A percentile compares a stretch with the other conserved stretches of the same genome.
Conservation (phyloP, 2,888 invertebrate genomes). For the Shargacucullia verbasci region DNA sequence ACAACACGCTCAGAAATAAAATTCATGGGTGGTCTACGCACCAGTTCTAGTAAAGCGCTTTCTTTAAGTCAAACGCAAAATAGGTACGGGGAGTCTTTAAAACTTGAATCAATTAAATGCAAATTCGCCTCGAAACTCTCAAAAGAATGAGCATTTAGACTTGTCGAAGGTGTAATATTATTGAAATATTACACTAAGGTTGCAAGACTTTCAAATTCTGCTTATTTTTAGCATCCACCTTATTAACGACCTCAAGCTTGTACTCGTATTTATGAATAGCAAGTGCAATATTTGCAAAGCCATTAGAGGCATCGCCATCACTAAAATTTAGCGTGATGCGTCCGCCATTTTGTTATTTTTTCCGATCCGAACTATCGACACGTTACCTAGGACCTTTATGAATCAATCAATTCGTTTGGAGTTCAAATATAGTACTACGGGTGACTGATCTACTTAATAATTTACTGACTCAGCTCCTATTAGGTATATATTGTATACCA, state of each 20-base stretch:
- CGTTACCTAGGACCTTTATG: conserved; percentile 3
- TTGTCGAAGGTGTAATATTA: too few relatives aligned
- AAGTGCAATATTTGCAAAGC: conserved; percentile 22
- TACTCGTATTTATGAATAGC: conserved; percentile 7
- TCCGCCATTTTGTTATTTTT: conserved; percentile 52
- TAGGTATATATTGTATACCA: too few relatives aligned
- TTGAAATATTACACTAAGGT: not conserved
- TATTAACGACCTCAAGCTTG: not conserved
- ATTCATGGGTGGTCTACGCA: conserved; percentile 20
- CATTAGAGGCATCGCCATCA: conserved; percentile 14
- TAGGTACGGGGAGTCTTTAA: conserved; percentile 10
- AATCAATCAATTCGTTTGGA: not conserved
- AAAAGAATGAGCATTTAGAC: conserved; percentile 3
- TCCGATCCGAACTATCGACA: conserved; percentile 21
- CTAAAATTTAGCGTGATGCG: conserved; percentile 42
- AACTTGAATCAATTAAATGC: conserved; percentile 22
- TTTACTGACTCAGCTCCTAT: too few relatives aligned
- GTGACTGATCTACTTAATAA: too few relatives aligned
- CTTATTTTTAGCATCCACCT: not conserved
- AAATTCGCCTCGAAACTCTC: conserved; percentile 17
- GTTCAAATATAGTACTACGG: too few relatives aligned
- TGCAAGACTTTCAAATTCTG: conserved; percentile 2
- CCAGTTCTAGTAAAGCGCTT: not conserved
- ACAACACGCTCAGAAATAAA: conserved; percentile 10
- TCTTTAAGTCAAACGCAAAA: conserved; percentile 8